Evolutionary conservation across 2,797 vertebrate species (phyloP).

Genomic region (Acipenser oxyrinchus): DNA sequence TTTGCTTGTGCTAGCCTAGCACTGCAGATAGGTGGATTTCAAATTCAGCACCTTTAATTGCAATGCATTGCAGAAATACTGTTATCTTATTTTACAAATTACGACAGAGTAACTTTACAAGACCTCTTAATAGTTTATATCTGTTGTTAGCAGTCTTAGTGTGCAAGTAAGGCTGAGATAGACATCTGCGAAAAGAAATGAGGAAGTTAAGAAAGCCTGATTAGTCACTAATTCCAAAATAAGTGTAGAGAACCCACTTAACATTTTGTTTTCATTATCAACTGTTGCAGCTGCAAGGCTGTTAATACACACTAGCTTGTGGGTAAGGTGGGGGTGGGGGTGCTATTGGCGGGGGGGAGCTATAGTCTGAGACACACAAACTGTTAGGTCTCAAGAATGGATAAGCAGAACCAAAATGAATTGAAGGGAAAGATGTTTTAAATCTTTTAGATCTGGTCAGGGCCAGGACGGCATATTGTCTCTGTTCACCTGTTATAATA

Average conservation of each 20-base stretch:
- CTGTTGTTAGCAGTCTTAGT: too few species aligned
- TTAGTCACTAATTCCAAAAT: slow-evolving; percentile 11
- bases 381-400: too few species aligned
- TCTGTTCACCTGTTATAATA: too few species aligned
- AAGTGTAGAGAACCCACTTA: neutral
- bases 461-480: too few species aligned
- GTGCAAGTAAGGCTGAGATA: neutral
- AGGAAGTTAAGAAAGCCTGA: slow-evolving; percentile 3
- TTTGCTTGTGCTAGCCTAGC: too few species aligned
- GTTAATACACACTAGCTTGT: neutral
- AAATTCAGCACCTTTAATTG: neutral
- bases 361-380: slow-evolving; percentile 4
- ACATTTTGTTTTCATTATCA: too few species aligned
- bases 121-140: too few species aligned
- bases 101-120: neutral
- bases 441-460: too few species aligned
- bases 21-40: too few species aligned
- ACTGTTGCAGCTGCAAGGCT: too few species aligned
- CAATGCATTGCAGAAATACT: neutral
- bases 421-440: too few species aligned
- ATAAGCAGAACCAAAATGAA: too few species aligned
- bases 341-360: neutral
- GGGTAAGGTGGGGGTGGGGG: neutral
- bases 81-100: neutral
- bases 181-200: slow-evolving; percentile 11